Percentiles rank a stretch among this genome's conserved stretches.
Conservation (phyloP, 2,888 invertebrate species). For the Meteorus cinctellus region DNA sequence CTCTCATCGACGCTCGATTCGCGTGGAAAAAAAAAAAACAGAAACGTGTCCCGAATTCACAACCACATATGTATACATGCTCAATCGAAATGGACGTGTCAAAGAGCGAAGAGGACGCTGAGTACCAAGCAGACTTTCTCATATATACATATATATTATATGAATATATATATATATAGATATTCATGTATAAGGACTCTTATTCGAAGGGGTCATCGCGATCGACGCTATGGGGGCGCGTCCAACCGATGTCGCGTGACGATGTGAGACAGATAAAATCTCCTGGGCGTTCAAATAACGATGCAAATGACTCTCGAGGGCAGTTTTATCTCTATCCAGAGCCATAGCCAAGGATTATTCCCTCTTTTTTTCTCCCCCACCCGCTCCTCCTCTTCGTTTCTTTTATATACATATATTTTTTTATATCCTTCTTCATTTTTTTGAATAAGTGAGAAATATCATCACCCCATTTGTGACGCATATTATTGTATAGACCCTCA, state of each 20-base stretch:
- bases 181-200: slow-evolving; percentile 4
- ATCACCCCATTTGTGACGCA: neutral
- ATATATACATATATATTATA: slow-evolving; percentile 2
- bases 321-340: slow-evolving; percentile 21
- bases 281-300: slow-evolving; percentile 41
- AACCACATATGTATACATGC: slow-evolving; percentile 25
- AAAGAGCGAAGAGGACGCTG: slow-evolving; percentile 23
- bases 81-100: slow-evolving; percentile 38
- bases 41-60: slow-evolving; percentile 41
- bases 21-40: slow-evolving; percentile 36
- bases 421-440: neutral
- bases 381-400: slow-evolving; percentile 3
- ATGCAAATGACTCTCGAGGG: slow-evolving; percentile 39
- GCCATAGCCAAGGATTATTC: slow-evolving; percentile 4
- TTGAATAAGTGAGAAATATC: slow-evolving; percentile 30
- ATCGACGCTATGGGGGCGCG: slow-evolving; percentile 31
- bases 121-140: slow-evolving; percentile 2
- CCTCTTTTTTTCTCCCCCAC: neutral
- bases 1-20: slow-evolving; percentile 42
- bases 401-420: neutral
- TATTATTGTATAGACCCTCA: neutral
- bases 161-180: neutral
- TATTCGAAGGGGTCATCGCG: slow-evolving; percentile 32
- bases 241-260: slow-evolving; percentile 39
- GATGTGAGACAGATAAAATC: slow-evolving; percentile 41